These are phyloP conservation scores for Empidonax traillii DNA, from an alignment of 2,113 vertebrate genomes.

Conservation along the genomic window DNA sequence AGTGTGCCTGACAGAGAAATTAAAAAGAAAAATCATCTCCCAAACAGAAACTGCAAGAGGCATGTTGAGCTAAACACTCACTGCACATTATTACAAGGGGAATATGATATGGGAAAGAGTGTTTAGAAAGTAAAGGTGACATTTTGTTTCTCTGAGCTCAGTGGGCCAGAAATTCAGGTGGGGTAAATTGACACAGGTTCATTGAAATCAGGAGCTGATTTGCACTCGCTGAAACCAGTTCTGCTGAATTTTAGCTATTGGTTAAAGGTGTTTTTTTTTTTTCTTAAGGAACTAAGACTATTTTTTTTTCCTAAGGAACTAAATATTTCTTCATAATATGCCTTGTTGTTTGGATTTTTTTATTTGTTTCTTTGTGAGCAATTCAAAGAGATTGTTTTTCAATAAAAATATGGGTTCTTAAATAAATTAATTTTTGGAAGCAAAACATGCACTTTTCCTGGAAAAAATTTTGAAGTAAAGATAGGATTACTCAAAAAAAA, in stretches of 20 bases:
- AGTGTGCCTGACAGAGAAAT: conserved; percentile 70
- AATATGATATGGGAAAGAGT: conserved; percentile 42
- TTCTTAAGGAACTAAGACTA: neutral
- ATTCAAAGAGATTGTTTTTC: neutral
- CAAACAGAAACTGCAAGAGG: conserved; percentile 55
- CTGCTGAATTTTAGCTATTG: neutral
- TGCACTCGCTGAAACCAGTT: neutral
- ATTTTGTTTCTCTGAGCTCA: conserved; percentile 55
- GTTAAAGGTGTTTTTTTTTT: neutral
- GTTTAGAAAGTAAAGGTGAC: conserved; percentile 54
- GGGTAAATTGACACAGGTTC: neutral
- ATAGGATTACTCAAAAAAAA: neutral
- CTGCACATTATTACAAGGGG: conserved; percentile 55
- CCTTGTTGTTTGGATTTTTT: neutral
- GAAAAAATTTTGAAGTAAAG: neutral
- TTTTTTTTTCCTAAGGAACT: neutral
- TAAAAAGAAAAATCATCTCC: conserved; percentile 70
- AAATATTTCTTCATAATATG: neutral
- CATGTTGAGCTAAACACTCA: conserved; percentile 51
- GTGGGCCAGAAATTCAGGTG: conserved; percentile 38
- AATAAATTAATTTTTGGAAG: neutral
- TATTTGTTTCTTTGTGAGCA: neutral
- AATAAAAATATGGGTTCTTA: neutral
- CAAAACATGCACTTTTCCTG: neutral
- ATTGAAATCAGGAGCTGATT: neutral